Evolutionary conservation across 2,888 invertebrate genomes (phyloP).

Genomic region (Ophion ellenae): DNA sequence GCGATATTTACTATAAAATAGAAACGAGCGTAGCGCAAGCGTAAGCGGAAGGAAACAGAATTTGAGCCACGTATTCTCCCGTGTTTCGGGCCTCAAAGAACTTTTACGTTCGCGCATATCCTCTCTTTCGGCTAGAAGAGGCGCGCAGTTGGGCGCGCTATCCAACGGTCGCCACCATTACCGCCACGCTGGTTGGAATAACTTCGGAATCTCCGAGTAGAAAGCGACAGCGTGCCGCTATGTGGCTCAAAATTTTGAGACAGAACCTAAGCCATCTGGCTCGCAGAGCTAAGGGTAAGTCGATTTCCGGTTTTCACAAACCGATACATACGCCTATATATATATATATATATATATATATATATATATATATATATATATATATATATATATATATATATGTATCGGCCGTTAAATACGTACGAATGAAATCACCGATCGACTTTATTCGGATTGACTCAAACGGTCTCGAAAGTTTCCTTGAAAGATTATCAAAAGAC

Average conservation of each 20-base stretch:
- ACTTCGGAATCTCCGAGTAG: constrained; percentile 63
- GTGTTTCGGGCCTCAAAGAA: constrained; percentile 25
- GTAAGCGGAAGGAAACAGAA: constrained; percentile 5
- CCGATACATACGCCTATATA: background rate
- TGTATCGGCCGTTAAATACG: background rate
- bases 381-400: too few species aligned
- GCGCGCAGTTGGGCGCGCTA: constrained; percentile 29
- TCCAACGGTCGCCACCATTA: constrained; percentile 53
- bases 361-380: too few species aligned
- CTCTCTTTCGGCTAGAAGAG: constrained; percentile 23
- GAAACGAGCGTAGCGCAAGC: background rate
- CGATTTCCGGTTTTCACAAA: background rate
- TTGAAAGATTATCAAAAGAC: constrained; percentile 4
- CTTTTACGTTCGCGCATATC: constrained; percentile 5
- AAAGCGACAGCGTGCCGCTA: constrained; percentile 69
- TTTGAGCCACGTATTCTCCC: constrained; percentile 48
- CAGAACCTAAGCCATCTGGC: constrained; percentile 81
- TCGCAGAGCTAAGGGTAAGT: constrained; percentile 80
- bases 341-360: background rate
- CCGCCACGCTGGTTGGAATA: constrained; percentile 67
- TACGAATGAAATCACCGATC: background rate
- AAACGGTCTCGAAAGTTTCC: constrained; percentile 16
- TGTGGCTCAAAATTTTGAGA: constrained; percentile 82
- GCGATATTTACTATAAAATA: background rate
- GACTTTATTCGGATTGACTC: background rate